phyloP scores from a whole-genome alignment of 2,888 invertebrate species.

The Rotaria sp. region DNA sequence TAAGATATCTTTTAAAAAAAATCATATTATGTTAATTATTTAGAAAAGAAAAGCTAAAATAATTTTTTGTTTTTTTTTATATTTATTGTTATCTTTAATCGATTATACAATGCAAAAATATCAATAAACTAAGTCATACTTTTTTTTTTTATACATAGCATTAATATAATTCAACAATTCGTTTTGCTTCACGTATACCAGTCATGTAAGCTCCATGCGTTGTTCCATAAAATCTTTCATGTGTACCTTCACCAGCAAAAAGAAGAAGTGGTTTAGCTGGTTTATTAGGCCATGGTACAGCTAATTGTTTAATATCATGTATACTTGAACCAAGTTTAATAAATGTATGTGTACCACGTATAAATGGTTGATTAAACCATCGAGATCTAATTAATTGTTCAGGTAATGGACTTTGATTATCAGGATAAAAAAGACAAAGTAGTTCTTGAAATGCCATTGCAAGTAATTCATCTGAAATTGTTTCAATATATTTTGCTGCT shows the following conservation, averaged over 20 bases:
- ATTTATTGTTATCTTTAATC: too few species aligned
- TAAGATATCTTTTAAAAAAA: too few species aligned
- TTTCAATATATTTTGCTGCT: not conserved
- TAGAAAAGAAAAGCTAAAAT: too few species aligned
- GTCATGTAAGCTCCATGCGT: not conserved
- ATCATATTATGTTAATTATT: too few species aligned
- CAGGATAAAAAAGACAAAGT: not conserved
- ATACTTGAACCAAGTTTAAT: not conserved
- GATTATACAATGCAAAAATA: too few species aligned
- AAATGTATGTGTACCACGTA: conserved; percentile 11
- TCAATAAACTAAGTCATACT: too few species aligned
- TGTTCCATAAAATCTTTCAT: conserved; percentile 23
- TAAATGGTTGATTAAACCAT: not conserved
- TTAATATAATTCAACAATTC: conserved; percentile 8
- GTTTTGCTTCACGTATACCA: conserved; percentile 4
- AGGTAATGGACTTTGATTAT: not conserved
- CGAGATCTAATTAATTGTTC: not conserved
- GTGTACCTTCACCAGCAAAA: conserved; percentile 23
- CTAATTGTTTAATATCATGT: conserved; percentile 13
- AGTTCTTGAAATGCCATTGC: not conserved
- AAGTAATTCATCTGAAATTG: not conserved
- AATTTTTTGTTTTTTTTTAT: too few species aligned
- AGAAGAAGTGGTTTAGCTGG: not conserved
- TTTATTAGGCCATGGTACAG: not conserved
- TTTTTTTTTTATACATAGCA: not conserved